These are phyloP conservation scores for Paradisaea rubra DNA, from an alignment of 2,113 vertebrate genomes.

Conservation along the genomic window DNA sequence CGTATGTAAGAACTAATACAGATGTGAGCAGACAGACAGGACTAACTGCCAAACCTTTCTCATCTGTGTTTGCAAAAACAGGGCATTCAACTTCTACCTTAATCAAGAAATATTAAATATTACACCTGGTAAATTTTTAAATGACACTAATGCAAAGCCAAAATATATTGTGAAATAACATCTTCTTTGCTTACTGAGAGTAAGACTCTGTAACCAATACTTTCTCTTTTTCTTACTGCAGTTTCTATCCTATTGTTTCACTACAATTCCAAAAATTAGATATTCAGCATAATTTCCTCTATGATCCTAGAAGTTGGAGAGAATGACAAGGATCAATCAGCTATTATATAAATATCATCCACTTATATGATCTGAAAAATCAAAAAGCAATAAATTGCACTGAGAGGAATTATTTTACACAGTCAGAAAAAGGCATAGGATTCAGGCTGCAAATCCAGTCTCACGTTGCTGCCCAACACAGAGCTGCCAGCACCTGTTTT, in stretches of 20 bases:
- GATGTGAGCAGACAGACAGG: not conserved
- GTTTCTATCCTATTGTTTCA: not conserved
- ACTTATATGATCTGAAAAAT: not conserved
- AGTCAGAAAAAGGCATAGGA: not conserved
- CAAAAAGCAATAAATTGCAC: not conserved
- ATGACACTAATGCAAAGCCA: not conserved
- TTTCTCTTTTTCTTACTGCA: not conserved
- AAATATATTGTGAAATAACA: not conserved
- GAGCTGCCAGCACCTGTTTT: not conserved
- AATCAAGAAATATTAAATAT: not conserved
- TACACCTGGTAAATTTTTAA: not conserved
- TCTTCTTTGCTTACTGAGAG: not conserved
- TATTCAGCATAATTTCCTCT: not conserved
- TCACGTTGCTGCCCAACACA: rapidly evolving
- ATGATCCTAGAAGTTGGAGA: not conserved
- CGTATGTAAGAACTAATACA: not conserved
- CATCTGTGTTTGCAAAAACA: not conserved
- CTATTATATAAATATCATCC: not conserved
- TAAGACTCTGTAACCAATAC: not conserved
- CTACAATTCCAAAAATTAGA: not conserved
- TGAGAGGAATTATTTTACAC: not conserved
- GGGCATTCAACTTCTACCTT: not conserved
- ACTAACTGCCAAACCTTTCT: not conserved
- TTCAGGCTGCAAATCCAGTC: not conserved
- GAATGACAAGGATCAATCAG: not conserved